These are phyloP conservation scores for Raja brachyura DNA, from an alignment of 2,113 vertebrate species.

Conservation along the genomic window DNA sequence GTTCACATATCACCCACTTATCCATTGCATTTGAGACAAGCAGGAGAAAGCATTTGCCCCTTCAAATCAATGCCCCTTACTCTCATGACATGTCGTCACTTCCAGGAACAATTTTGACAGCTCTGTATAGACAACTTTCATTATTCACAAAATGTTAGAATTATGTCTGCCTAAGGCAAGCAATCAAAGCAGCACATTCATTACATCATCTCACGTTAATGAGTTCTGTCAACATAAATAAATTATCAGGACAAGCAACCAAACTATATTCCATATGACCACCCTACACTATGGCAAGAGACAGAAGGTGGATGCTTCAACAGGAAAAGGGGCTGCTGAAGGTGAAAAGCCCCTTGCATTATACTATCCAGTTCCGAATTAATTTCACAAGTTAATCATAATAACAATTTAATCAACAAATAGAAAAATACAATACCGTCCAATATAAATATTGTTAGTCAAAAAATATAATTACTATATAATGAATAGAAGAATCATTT, in stretches of 20 bases:
- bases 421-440: background rate
- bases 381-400: background rate
- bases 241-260: background rate
- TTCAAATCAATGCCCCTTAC: background rate
- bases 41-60: background rate
- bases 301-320: background rate
- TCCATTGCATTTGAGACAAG: background rate
- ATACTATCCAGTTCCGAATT: background rate
- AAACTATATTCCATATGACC: background rate
- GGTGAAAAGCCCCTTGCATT: background rate
- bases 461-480: too few relatives aligned
- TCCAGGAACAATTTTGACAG: background rate
- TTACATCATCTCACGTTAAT: constrained; percentile 26
- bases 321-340: background rate
- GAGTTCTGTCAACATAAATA: constrained; percentile 33
- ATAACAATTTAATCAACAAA: background rate
- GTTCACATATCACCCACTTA: background rate
- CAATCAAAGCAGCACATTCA: background rate
- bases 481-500: too few relatives aligned
- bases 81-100: background rate
- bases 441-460: background rate
- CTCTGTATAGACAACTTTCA: background rate
- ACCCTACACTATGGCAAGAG: background rate
- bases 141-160: constrained; percentile 20
- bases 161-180: background rate